phyloP scores from a whole-genome alignment of 2,888 invertebrate species.

The Spisula solida region DNA sequence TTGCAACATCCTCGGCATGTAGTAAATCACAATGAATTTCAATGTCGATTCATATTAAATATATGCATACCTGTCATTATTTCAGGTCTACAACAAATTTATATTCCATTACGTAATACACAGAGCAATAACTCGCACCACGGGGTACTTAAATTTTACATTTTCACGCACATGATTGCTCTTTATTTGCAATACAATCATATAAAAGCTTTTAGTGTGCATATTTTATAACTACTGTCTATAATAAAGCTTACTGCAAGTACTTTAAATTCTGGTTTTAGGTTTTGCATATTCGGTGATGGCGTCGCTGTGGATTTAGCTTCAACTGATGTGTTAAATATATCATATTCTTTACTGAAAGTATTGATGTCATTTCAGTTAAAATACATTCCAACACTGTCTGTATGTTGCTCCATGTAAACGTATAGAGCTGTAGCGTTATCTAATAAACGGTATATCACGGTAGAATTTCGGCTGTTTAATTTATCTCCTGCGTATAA shows the following conservation, averaged over 20 bases:
- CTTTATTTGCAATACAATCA: constrained; percentile 5
- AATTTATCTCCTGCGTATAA: too few relatives aligned
- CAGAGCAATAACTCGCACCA: neutral
- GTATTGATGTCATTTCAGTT: neutral
- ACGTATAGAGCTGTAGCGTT: too few relatives aligned
- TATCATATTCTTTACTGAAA: neutral
- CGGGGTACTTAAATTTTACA: neutral
- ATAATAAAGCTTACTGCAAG: neutral
- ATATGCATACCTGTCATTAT: too few relatives aligned
- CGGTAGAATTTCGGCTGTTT: too few relatives aligned
- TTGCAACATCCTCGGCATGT: too few relatives aligned
- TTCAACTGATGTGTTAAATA: neutral
- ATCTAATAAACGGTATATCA: too few relatives aligned
- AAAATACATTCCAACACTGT: too few relatives aligned
- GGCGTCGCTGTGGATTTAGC: neutral
- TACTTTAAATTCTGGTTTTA: neutral
- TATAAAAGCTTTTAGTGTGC: neutral
- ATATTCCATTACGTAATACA: neutral
- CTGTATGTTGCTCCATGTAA: too few relatives aligned
- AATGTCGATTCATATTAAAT: too few relatives aligned
- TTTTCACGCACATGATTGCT: neutral
- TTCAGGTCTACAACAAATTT: too few relatives aligned
- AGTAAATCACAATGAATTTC: too few relatives aligned
- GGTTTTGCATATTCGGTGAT: neutral
- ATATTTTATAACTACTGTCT: neutral